Percentiles rank a stretch among this genome's conserved stretches.
These are phyloP conservation scores for Neolamprologus caudopunctatus DNA, from an alignment of 2,113 vertebrate genomes.

Conservation along the genomic window DNA sequence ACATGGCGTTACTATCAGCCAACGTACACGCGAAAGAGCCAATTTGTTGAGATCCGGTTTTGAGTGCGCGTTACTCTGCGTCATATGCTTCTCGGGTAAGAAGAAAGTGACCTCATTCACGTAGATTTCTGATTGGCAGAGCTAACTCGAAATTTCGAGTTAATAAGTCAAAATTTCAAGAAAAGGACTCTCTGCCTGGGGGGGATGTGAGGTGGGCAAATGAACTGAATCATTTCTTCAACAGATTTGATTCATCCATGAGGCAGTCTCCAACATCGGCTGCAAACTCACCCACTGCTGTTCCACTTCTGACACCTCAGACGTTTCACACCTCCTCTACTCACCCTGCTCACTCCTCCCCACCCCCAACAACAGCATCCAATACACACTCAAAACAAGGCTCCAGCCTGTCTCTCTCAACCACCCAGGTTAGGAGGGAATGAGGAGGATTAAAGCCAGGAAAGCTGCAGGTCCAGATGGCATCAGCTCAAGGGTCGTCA, in stretches of 20 bases:
- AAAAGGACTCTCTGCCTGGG: not conserved
- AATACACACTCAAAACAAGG: not conserved
- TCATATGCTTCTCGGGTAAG: not conserved
- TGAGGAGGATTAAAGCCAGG: not conserved
- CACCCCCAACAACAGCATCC: not conserved
- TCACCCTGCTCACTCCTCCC: not conserved
- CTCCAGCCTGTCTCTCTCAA: not conserved
- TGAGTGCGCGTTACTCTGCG: fast-evolving
- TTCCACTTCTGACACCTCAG: not conserved
- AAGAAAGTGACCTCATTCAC: not conserved
- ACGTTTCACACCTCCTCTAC: not conserved
- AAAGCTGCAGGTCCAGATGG: not conserved
- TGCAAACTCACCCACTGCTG: not conserved
- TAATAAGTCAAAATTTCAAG: not conserved
- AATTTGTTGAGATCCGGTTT: fast-evolving
- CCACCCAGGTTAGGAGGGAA: not conserved
- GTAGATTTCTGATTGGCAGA: not conserved
- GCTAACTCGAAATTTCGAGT: fast-evolving
- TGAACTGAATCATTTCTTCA: not conserved
- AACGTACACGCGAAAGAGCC: fast-evolving
- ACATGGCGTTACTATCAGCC: not conserved
- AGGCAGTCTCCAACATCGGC: not conserved
- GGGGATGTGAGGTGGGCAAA: not conserved
- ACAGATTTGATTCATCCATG: not conserved
- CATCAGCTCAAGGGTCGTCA: fast-evolving